phyloP scores from a whole-genome alignment of 1,140 invertebrate species.

The Drosophila micromelanica region DNA sequence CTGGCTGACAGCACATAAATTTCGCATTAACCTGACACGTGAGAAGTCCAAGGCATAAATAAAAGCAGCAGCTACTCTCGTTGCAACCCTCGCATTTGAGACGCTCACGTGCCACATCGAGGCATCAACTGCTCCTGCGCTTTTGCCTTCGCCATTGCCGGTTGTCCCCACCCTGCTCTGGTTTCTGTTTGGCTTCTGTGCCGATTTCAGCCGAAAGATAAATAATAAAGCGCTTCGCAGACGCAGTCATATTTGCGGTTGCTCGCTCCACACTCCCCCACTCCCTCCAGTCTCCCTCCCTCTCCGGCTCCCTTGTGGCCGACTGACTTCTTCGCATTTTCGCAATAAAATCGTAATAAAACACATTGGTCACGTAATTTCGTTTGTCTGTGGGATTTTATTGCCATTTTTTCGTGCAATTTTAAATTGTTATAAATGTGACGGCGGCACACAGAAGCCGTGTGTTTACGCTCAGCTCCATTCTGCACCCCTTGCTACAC shows the following conservation, averaged over 20 bases:
- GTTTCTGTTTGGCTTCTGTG: conserved; percentile 68
- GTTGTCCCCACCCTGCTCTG: conserved; percentile 22
- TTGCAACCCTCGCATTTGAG: conserved; percentile 64
- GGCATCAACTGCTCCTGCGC: conserved; percentile 37
- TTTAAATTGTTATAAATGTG: conserved; percentile 84
- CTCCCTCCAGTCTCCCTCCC: neutral
- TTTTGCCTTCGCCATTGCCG: neutral
- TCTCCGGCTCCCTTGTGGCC: neutral
- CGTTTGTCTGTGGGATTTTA: conserved; percentile 84
- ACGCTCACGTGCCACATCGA: conserved; percentile 60
- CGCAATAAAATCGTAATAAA: conserved; percentile 84
- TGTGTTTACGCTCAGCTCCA: conserved; percentile 60
- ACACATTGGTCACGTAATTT: conserved; percentile 84
- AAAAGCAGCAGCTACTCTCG: conserved; percentile 44
- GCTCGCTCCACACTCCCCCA: neutral
- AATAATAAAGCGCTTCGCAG: conserved; percentile 75
- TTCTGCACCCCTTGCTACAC: neutral
- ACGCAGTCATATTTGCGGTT: conserved; percentile 81
- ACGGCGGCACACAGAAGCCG: conserved; percentile 51
- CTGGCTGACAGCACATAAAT: conserved; percentile 60
- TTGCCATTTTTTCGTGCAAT: conserved; percentile 83
- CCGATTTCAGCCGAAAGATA: conserved; percentile 80
- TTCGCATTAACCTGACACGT: conserved; percentile 76
- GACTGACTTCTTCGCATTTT: conserved; percentile 79
- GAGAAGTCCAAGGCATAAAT: conserved; percentile 64